Conservation (phyloP, 2,888 invertebrate genomes). For the Ophraella communa region DNA sequence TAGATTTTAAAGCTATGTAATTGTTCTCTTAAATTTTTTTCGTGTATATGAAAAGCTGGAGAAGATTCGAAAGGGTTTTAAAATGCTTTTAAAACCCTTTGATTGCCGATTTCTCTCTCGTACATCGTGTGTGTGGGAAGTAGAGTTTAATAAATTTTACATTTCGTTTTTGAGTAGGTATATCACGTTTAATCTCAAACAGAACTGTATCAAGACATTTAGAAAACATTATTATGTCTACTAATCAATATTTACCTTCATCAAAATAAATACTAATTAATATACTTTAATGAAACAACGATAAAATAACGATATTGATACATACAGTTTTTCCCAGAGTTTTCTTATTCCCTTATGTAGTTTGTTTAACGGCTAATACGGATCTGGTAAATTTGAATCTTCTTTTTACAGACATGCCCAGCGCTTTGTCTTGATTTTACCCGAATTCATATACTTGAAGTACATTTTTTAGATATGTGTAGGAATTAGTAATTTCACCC, state of each 20-base stretch:
- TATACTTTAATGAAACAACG: too few species aligned
- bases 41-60: constrained; percentile 22
- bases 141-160: constrained; percentile 31
- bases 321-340: neutral
- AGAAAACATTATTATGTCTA: neutral
- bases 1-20: neutral
- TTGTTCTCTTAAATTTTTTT: constrained; percentile 34
- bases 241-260: neutral
- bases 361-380: neutral
- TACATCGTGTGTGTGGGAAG: constrained; percentile 9
- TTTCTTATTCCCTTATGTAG: neutral
- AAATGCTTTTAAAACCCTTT: constrained; percentile 36
- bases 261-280: too few species aligned
- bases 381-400: neutral
- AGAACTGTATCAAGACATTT: neutral
- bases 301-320: too few species aligned
- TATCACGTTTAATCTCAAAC: constrained; percentile 19
- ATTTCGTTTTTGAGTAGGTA: constrained; percentile 19
- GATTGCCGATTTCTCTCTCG: constrained; percentile 24
- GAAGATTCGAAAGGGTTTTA: constrained; percentile 33
- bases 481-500: constrained; percentile 48
- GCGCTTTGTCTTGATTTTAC: constrained; percentile 25
- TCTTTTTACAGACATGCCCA: constrained; percentile 3
- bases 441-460: constrained; percentile 32
- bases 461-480: constrained; percentile 33